Conservation (phyloP, 2,113 vertebrate genomes). For the Tenebrosternarchus preto region DNA sequence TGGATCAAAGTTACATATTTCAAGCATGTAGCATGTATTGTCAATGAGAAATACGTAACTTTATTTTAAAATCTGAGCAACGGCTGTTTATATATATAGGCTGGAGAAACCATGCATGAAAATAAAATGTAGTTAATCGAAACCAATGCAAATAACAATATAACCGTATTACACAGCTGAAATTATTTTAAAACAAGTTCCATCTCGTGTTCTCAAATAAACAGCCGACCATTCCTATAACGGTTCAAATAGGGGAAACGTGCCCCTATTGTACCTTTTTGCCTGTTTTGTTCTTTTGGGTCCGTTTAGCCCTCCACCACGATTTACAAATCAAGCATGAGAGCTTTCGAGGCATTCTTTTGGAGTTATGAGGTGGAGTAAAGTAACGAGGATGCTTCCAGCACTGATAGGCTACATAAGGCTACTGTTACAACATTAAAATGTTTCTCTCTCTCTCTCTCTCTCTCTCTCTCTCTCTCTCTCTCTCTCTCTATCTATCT, state of each 20-base stretch:
- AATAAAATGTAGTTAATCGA: background rate
- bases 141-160: background rate
- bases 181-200: background rate
- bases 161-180: background rate
- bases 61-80: too few relatives aligned
- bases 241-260: background rate
- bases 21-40: background rate
- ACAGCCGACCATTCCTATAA: background rate
- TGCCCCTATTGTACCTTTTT: background rate
- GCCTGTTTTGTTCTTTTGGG: background rate
- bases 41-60: too few relatives aligned
- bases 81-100: too few relatives aligned
- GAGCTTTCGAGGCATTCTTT: background rate
- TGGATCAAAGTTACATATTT: background rate
- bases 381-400: background rate
- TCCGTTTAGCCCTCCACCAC: background rate
- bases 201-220: background rate
- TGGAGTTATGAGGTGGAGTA: background rate
- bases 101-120: background rate
- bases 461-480: too few relatives aligned
- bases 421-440: background rate
- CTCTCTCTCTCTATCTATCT: too few relatives aligned
- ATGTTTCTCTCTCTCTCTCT: too few relatives aligned
- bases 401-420: background rate
- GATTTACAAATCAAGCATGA: too few relatives aligned